Base-by-base conservation (phyloP, 2,113 vertebrate species). In the Australoheros scitulus region DNA sequence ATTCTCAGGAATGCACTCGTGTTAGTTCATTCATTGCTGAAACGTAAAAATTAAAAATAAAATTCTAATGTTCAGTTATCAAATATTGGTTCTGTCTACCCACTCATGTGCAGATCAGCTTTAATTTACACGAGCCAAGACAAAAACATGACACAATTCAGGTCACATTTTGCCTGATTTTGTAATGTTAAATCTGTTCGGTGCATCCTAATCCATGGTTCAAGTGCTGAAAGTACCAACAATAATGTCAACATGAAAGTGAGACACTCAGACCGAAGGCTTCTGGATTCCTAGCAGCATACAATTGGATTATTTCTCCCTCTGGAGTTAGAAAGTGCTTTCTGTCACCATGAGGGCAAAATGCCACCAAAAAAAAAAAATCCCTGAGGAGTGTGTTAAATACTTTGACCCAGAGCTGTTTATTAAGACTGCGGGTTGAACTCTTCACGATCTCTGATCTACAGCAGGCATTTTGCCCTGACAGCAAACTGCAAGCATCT, bases 401-500 rank as follows among this genome's bases (percentile, higher is more conserved):
- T 72, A 32, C 47, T 72, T 72, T 55, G 68, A 55, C 68, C 68
- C 68, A 72, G 47, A 55, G 68, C 68, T 72, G 26, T 32, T 72
- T 72, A 72, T 55, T 70, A 13, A 59, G 32, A 74, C 41, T 36
- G 56, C 17, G 13, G 18, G 17, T 11, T 5, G 38, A 34, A 32
- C 8, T 58, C 7, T 57, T 55, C 52, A 18, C n/a, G 56, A 61
- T 79, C 52, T 65, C 32, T 50, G 81, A 77, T 84, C 34, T 77
- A 14, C 38, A 55, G 55, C 65, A 68, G 64, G 74, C 83, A 13
- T 81, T 85, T 59, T 47, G 24, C 22, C 11, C 22, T 0, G 2
- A 55, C 26, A 34, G 47, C 47, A 36, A 61, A 78, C 38, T 10
- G 18, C 58, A 80, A 81, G 75, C 41, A 65, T 87, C 75, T 52